Base-by-base conservation (phyloP, 2,797 vertebrate species). In the Phrynocephalus guinanensis region DNA sequence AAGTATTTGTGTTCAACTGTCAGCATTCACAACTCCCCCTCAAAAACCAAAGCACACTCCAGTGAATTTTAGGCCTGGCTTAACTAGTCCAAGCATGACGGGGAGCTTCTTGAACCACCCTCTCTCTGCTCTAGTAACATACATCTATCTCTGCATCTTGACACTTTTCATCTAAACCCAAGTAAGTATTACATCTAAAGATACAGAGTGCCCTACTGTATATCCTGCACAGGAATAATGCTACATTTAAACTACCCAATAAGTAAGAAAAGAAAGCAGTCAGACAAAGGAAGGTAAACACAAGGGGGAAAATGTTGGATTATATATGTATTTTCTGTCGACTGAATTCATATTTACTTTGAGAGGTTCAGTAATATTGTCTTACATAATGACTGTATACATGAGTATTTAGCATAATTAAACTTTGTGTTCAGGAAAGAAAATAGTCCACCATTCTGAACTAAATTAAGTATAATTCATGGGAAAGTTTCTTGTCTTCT, bases 381-480 rank as follows among this genome's bases (percentile, higher is more conserved):
- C 68, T 78, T 87, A 22, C 87, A 90, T 67, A 87, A 89, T 91
- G 91, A 67, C 76, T 75, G 88, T 82, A 79, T 33, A 82, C 33
- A 75, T 92, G 73, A 70, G 48, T 90, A 81, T 93, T 91, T 91
- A 83, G 87, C 87, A 91, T 66, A 91, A 90, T 92, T 93, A 91
- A 91, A 91, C 79, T 87, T 85, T 48, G 88, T n/a, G 86, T 91
- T 76, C 68, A 89, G 79, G 87, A 79, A 79, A 89, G 84, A 91
- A 92, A 93, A 93, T 83, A 1, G 38, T 79, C 71, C 84, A 89
- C 15, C 28, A 85, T 76, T 92, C 90, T 90, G 68, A 91, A 93
- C 86, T 83, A 90, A 93, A 91, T 77, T 66, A 82, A 86, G 79
- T 90, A 90, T 86, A 92, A 89, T 91, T 90, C 90, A 73, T 75